phyloP scores from a whole-genome alignment of 1,140 invertebrate species.

The Nasonia giraulti region DNA sequence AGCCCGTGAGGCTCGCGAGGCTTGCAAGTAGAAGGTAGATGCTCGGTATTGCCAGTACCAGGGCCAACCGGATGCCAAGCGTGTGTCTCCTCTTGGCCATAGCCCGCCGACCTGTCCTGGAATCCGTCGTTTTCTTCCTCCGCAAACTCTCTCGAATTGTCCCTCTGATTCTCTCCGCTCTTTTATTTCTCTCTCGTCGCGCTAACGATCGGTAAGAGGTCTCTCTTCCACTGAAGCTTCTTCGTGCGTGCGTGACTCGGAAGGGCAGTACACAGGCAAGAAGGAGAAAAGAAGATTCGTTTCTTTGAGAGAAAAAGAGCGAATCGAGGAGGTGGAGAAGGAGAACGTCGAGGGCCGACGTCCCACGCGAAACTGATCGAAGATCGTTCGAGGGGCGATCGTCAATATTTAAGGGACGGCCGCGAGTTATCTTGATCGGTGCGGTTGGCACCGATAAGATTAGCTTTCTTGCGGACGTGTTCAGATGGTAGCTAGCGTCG shows the following conservation, averaged over 20 bases:
- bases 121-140: conserved; percentile 9
- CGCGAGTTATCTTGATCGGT: conserved; percentile 55
- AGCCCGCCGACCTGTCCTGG: conserved; percentile 36
- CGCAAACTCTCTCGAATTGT: background rate
- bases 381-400: conserved; percentile 41
- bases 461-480: conserved; percentile 4
- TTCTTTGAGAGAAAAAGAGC: background rate
- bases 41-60: conserved; percentile 63
- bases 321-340: background rate
- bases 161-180: background rate
- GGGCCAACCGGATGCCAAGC: conserved; percentile 63
- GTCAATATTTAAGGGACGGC: conserved; percentile 58
- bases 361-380: conserved; percentile 55
- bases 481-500: background rate
- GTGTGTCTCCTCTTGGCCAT: conserved; percentile 63
- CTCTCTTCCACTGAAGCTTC: background rate
- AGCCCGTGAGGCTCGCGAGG: conserved; percentile 47
- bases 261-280: background rate
- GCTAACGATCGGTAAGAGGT: background rate
- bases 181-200: background rate
- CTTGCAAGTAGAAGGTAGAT: conserved; percentile 62
- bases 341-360: conserved; percentile 53
- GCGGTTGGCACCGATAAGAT: conserved; percentile 31
- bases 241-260: background rate
- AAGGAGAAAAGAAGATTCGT: background rate